Conservation (phyloP, 2,113 vertebrate species). For the Callopanchax toddi region DNA sequence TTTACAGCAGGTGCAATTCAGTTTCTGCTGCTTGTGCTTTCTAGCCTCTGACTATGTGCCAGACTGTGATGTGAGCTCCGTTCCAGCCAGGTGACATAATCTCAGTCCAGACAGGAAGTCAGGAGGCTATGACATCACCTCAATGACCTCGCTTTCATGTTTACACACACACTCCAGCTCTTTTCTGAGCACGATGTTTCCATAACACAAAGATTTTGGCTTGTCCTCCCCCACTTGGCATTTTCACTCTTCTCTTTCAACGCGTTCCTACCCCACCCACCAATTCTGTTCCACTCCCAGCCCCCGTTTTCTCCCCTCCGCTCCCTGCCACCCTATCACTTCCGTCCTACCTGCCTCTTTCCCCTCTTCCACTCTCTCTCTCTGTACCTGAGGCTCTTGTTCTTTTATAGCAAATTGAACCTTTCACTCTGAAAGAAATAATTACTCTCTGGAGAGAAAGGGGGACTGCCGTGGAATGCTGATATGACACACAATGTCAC, state of each 20-base stretch:
- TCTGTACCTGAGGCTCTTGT: constrained; percentile 79
- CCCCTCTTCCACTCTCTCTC: constrained; percentile 60
- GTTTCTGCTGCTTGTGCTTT: constrained; percentile 21
- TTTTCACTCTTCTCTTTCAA: constrained; percentile 30
- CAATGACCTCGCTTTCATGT: constrained; percentile 22
- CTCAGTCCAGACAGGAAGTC: constrained; percentile 43
- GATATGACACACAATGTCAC: constrained; percentile 92
- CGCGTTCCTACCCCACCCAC: constrained; percentile 38
- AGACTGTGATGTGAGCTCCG: constrained; percentile 30
- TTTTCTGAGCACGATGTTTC: constrained; percentile 66
- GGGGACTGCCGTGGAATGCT: constrained; percentile 84
- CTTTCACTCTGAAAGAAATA: constrained; percentile 89
- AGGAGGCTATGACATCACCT: constrained; percentile 65
- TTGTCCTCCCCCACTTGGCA: constrained; percentile 50
- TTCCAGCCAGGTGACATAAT: constrained; percentile 65
- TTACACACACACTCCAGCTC: constrained; percentile 33
- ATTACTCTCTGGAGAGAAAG: constrained; percentile 87
- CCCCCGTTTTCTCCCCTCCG: constrained; percentile 32
- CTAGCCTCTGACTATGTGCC: constrained; percentile 26
- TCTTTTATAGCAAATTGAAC: constrained; percentile 90
- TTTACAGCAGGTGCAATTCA: constrained; percentile 5
- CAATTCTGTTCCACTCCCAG: constrained; percentile 50
- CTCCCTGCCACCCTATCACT: constrained; percentile 63
- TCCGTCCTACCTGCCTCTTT: constrained; percentile 55
- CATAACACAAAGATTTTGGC: constrained; percentile 68